Evolutionary conservation across 2,797 vertebrate species (phyloP).

Genomic region (Enteromius paludinosus): DNA sequence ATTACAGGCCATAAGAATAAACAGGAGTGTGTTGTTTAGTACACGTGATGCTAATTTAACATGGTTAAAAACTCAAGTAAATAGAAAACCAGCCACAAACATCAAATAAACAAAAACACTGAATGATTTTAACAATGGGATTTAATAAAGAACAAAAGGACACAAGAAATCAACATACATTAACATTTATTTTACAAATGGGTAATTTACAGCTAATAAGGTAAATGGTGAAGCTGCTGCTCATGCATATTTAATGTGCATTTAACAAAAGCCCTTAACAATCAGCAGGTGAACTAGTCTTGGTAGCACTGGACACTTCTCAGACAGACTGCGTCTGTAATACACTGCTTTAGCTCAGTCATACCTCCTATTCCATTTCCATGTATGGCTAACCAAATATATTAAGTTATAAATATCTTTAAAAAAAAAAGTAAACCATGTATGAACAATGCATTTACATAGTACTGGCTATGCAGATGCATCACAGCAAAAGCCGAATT

Average conservation of each 20-base stretch:
- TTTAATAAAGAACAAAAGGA: slow-evolving; percentile 76
- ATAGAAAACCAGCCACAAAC: neutral
- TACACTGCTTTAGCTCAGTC: slow-evolving; percentile 54
- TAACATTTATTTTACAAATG: slow-evolving; percentile 65
- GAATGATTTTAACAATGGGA: slow-evolving; percentile 63
- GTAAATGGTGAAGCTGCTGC: slow-evolving; percentile 78
- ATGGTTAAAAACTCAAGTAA: neutral
- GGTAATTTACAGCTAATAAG: slow-evolving; percentile 79
- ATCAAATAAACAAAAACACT: neutral
- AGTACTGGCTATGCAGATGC: slow-evolving; percentile 57
- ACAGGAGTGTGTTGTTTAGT: neutral
- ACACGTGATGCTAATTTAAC: neutral
- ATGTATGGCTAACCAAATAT: slow-evolving; percentile 72
- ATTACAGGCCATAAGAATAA: slow-evolving; percentile 10
- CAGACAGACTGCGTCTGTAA: slow-evolving; percentile 52
- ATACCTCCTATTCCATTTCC: slow-evolving; percentile 54
- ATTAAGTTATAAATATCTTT: slow-evolving; percentile 77
- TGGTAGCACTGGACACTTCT: slow-evolving; percentile 44
- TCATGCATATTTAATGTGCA: slow-evolving; percentile 87
- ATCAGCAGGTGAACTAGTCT: slow-evolving; percentile 58
- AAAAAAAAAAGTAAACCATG: slow-evolving; percentile 56
- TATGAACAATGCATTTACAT: slow-evolving; percentile 62
- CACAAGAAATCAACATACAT: slow-evolving; percentile 62
- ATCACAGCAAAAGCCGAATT: slow-evolving; percentile 56
- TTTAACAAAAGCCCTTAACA: slow-evolving; percentile 73